Evolutionary conservation across 2,113 vertebrate genomes (phyloP), one percentile per base, ranked within the genome.

Genomic region (Zosterops japonicus): DNA sequence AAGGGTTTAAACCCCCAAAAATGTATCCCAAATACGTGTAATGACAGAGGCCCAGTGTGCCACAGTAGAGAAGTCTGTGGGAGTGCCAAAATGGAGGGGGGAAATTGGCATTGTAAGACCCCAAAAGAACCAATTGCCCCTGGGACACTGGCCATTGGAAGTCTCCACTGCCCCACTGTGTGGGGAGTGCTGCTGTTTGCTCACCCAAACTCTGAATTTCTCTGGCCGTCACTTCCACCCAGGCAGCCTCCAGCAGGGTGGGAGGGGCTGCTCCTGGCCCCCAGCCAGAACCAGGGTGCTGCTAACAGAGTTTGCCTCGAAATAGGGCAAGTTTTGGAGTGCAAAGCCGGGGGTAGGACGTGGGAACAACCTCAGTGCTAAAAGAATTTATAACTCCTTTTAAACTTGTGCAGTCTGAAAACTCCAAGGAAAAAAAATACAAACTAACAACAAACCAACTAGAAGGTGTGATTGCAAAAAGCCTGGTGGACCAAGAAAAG

Each of bases 181-280:
- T 21, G 44, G 44, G 29, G 68, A 78, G 17, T 41, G 64, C 59
- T 9, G 4, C 47, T 46, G 14, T 21, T 55, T 29, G 11, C 57
- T 49, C 29, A 5, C 52, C 44, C 68, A 33, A 90, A 56, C 9
- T 41, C 15, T 15, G 11, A 41, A 25, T 87, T 83, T 80, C 67
- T 18, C 63, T 25, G 92, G 29, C 88, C 92, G 81, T 11, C 89
- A 36, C 93, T 68, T 16, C 56, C 83, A 79, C 55, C 91, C 52
- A 64, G 22, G 57, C 81, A 67, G 76, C 50, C 25, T 46, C 69
- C 93, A 65, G 11, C 83, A 93, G 80, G 50, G 33, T 35, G 81
- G 93, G 39, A 91, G 56, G 77, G 55, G 64, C n/a, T 68, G 83
- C 12, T 76, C 25, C 69, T 76, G 90, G 85, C 10, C 13, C 27